Evolutionary conservation across 2,797 vertebrate genomes (phyloP).

Genomic region (Masticophis lateralis): DNA sequence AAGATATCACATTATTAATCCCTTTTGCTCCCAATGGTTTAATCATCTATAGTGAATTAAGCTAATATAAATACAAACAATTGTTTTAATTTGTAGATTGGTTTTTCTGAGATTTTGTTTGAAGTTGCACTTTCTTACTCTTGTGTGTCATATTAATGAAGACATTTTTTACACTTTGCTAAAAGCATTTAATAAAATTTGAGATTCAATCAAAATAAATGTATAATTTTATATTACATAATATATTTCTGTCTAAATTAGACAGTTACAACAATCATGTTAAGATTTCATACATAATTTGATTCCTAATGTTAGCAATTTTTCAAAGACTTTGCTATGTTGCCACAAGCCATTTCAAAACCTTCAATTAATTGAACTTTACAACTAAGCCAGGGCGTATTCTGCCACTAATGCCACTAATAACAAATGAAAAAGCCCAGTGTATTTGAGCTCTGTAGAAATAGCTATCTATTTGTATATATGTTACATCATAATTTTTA

Average conservation of each 20-base stretch:
- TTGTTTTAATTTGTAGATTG: neutral
- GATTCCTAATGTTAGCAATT: neutral
- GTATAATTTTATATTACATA: neutral
- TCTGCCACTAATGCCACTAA: neutral
- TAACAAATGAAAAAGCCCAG: slow-evolving; percentile 8
- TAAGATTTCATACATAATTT: neutral
- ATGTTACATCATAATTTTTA: neutral
- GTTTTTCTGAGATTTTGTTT: neutral
- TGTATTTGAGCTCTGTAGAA: neutral
- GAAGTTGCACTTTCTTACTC: neutral
- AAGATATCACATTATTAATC: neutral
- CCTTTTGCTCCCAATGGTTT: neutral
- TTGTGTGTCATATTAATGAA: neutral
- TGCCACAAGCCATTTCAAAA: slow-evolving; percentile 9
- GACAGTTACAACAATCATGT: neutral
- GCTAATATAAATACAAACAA: neutral
- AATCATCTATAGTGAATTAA: neutral
- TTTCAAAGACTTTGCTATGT: slow-evolving; percentile 4
- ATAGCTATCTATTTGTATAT: neutral
- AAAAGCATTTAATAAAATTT: neutral
- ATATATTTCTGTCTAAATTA: neutral
- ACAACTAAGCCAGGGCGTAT: slow-evolving; percentile 1
- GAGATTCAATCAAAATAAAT: neutral
- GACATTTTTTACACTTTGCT: neutral
- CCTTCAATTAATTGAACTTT: neutral